These are phyloP conservation scores for Macrobrachium nipponense DNA, from an alignment of 1,140 invertebrate species.

Conservation along the genomic window DNA sequence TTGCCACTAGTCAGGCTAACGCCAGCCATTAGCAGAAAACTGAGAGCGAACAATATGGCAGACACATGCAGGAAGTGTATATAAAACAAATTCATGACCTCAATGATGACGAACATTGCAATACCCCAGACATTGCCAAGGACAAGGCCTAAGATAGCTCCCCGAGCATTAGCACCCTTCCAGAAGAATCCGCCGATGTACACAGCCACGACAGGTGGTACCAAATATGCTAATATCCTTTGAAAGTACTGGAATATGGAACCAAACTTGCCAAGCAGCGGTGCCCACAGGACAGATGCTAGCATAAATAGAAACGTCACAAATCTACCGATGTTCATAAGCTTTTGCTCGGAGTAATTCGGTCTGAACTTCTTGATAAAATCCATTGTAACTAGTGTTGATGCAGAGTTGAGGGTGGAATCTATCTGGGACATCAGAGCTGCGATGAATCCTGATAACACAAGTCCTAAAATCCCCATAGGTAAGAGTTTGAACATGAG, in stretches of 20 bases:
- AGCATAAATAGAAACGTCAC: neutral
- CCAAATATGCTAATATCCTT: neutral
- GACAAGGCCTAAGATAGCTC: neutral
- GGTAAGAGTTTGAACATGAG: conserved; percentile 15
- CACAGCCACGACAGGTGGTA: neutral
- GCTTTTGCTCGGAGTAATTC: neutral
- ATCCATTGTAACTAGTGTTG: conserved; percentile 18
- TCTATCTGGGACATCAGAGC: conserved; percentile 9
- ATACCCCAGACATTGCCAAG: neutral
- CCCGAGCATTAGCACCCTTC: neutral
- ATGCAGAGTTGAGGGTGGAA: conserved; percentile 8
- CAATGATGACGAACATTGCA: neutral
- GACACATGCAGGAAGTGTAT: conserved; percentile 4
- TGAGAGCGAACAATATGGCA: neutral
- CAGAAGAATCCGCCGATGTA: conserved; percentile 8
- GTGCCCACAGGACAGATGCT: neutral
- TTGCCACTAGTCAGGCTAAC: neutral
- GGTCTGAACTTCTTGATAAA: neutral
- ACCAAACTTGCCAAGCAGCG: neutral
- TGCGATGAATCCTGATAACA: conserved; percentile 9
- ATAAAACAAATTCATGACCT: neutral
- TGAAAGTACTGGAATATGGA: conserved; percentile 16
- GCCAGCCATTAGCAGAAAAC: neutral
- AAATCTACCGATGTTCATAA: neutral
- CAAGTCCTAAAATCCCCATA: neutral